Conservation (phyloP, 2,888 invertebrate genomes). For the Ennomos erosarius region DNA sequence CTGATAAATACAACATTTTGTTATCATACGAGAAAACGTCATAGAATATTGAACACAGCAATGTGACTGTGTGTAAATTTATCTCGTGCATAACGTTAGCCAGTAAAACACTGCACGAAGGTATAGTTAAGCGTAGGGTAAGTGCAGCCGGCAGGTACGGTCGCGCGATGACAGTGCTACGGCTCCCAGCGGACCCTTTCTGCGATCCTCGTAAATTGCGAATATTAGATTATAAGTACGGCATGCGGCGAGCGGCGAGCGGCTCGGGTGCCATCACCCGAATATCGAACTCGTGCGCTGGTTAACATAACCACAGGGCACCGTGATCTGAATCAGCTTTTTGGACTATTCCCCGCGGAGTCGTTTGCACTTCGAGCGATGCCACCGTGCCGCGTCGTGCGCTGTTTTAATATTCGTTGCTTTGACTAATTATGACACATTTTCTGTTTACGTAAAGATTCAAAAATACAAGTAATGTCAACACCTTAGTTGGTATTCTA, state of each 20-base stretch:
- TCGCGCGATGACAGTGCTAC: constrained; percentile 78
- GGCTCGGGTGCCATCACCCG: constrained; percentile 72
- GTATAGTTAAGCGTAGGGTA: constrained; percentile 69
- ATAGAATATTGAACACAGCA: too few relatives aligned
- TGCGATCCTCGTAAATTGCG: constrained; percentile 83
- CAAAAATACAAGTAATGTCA: not conserved
- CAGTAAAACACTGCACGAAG: constrained; percentile 56
- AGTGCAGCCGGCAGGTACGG: constrained; percentile 76
- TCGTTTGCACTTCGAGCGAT: constrained; percentile 39
- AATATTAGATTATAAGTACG: constrained; percentile 85
- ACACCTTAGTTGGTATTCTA: not conserved
- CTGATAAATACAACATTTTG: too few relatives aligned
- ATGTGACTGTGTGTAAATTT: not conserved
- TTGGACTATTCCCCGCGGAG: constrained; percentile 50
- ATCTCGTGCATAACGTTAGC: constrained; percentile 11
- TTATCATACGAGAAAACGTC: too few relatives aligned
- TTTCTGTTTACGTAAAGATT: constrained; percentile 7
- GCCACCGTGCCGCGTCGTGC: constrained; percentile 9
- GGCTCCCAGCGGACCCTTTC: constrained; percentile 74
- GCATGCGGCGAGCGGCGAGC: constrained; percentile 64
- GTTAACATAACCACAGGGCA: constrained; percentile 56
- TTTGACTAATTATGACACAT: constrained; percentile 35
- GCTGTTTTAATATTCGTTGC: constrained; percentile 35
- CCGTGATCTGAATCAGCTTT: constrained; percentile 80
- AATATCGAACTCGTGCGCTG: constrained; percentile 76